Conservation (phyloP, 2,888 invertebrate species). For the Macrosiphum euphorbiae region DNA sequence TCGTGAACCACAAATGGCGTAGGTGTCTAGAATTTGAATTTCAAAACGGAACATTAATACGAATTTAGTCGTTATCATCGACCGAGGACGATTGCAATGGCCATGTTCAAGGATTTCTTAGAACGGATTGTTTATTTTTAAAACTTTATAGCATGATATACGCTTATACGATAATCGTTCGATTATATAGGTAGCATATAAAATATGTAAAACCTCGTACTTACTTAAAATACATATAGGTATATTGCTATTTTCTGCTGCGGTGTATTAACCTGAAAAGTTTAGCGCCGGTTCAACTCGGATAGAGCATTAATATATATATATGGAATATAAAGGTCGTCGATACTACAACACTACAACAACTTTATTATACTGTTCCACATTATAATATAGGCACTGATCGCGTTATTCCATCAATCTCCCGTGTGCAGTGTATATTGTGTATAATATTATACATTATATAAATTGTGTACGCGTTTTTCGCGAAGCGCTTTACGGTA, state of each 20-base stretch:
- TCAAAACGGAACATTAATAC: not conserved
- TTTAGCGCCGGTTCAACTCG: not conserved
- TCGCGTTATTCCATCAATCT: constrained; percentile 29
- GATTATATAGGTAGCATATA: not conserved
- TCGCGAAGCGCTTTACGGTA: not conserved
- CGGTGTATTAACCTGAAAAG: not conserved
- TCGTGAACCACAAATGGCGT: not conserved
- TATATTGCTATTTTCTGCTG: not conserved
- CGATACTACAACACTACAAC: not conserved
- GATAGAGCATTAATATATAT: not conserved
- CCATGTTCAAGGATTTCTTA: not conserved
- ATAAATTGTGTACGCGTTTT: not conserved
- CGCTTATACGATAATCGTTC: not conserved
- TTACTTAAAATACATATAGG: not conserved
- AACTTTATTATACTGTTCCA: not conserved
- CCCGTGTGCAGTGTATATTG: not conserved
- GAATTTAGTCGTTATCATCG: not conserved
- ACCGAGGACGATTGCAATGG: not conserved
- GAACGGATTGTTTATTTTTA: not conserved
- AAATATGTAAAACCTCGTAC: not conserved
- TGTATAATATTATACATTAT: not conserved
- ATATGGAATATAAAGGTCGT: not conserved
- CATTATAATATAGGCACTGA: not conserved
- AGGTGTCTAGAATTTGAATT: not conserved
- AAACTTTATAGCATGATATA: not conserved